Evolutionary conservation across 2,113 vertebrate species (phyloP).

Genomic region (Pelodiscus sinensis): DNA sequence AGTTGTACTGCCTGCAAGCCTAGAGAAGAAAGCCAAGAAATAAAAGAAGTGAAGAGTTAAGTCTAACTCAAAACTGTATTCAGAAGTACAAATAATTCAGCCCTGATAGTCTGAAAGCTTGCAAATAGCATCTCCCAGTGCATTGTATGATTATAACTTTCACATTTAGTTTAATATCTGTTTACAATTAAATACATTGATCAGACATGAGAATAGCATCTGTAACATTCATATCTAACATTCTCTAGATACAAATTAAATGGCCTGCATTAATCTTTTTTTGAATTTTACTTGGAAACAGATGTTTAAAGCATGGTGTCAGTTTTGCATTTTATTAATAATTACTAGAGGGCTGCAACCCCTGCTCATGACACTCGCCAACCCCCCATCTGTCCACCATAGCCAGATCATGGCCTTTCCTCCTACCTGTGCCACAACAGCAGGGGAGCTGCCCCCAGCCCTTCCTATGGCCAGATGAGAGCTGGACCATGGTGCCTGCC

Average conservation of each 20-base stretch:
- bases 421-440: too few species aligned
- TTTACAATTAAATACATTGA: background rate
- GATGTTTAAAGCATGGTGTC: background rate
- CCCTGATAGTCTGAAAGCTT: background rate
- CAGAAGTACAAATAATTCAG: background rate
- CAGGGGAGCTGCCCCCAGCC: too few species aligned
- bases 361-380: too few species aligned
- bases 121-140: background rate
- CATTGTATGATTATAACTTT: background rate
- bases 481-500: too few species aligned
- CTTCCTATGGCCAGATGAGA: too few species aligned
- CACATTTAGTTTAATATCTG: conserved; percentile 4
- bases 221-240: background rate
- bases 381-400: too few species aligned
- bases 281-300: conserved; percentile 10
- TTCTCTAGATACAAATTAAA: background rate
- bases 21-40: background rate
- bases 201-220: background rate
- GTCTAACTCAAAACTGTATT: background rate
- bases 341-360: background rate
- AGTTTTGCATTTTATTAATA: background rate
- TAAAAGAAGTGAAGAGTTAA: background rate
- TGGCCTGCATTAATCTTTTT: conserved; percentile 5
- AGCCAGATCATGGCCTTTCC: too few species aligned
- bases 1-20: background rate